These are phyloP conservation scores for Drosophila biarmipes DNA, from an alignment of 1,140 invertebrate species.

Conservation along the genomic window DNA sequence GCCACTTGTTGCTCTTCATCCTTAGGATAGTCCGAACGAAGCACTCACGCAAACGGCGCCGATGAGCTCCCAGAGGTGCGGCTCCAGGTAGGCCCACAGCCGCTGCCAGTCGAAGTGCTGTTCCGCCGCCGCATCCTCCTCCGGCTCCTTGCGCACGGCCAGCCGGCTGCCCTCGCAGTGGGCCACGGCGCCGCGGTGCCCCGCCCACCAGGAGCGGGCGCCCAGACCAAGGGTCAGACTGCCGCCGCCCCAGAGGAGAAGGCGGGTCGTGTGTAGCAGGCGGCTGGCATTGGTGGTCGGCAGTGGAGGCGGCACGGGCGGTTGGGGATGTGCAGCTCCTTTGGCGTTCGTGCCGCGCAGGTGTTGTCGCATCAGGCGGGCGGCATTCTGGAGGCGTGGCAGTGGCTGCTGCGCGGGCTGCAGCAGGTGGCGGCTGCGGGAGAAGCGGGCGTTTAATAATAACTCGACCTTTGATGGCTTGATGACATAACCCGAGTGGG, in stretches of 20 bases:
- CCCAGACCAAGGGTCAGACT: conserved; percentile 56
- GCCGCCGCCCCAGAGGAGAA: conserved; percentile 61
- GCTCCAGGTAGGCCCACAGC: conserved; percentile 88
- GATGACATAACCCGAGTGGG: conserved; percentile 67
- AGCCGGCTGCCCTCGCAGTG: conserved; percentile 76
- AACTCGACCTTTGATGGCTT: background rate
- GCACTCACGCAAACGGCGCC: conserved; percentile 86
- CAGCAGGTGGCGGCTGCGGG: conserved; percentile 60
- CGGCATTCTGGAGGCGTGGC: conserved; percentile 70
- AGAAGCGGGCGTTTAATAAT: background rate
- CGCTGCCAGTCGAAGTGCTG: conserved; percentile 87
- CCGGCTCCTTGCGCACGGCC: conserved; percentile 75
- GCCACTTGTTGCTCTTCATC: background rate
- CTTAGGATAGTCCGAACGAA: background rate
- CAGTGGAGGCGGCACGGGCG: background rate
- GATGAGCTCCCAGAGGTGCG: conserved; percentile 86
- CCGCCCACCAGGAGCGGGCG: conserved; percentile 52
- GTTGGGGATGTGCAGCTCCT: background rate
- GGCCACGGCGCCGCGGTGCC: background rate
- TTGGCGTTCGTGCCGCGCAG: conserved; percentile 11
- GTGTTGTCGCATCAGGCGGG: conserved; percentile 59
- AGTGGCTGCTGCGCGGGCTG: conserved; percentile 60
- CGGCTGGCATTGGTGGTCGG: conserved; percentile 16
- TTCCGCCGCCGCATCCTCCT: conserved; percentile 50
- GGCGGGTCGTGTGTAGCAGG: conserved; percentile 46